phyloP scores from a whole-genome alignment of 1,140 invertebrate genomes.

The Lasaia peninsularis region DNA sequence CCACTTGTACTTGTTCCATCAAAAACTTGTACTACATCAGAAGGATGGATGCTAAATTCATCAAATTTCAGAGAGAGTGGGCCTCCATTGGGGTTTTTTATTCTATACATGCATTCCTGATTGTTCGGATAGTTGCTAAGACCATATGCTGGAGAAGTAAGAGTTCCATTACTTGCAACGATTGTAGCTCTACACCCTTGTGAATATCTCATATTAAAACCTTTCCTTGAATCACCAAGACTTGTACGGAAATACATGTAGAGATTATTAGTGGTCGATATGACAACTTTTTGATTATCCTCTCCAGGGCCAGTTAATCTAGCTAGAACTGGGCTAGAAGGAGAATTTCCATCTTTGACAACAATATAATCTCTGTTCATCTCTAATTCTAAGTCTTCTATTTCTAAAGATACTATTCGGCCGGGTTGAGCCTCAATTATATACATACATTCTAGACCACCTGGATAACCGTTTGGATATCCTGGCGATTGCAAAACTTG shows the following conservation, averaged over 20 bases:
- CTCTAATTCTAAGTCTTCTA: slow-evolving; percentile 94
- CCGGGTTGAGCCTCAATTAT: slow-evolving; percentile 92
- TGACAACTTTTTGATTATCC: slow-evolving; percentile 90
- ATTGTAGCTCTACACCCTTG: slow-evolving; percentile 92
- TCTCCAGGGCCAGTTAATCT: slow-evolving; percentile 87
- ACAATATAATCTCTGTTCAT: slow-evolving; percentile 91
- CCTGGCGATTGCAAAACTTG: slow-evolving; percentile 92
- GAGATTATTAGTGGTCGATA: slow-evolving; percentile 92
- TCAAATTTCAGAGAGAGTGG: slow-evolving; percentile 93
- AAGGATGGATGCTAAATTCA: slow-evolving; percentile 90
- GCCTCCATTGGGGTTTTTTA: slow-evolving; percentile 89
- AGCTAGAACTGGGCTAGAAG: slow-evolving; percentile 90
- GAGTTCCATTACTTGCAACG: slow-evolving; percentile 87
- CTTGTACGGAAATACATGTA: slow-evolving; percentile 96
- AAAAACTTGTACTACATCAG: slow-evolving; percentile 93
- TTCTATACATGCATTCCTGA: slow-evolving; percentile 92
- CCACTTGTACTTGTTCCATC: slow-evolving; percentile 92
- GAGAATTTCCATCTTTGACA: slow-evolving; percentile 91
- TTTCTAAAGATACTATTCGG: slow-evolving; percentile 91
- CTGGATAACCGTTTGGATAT: slow-evolving; percentile 94
- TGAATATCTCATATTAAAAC: slow-evolving; percentile 94
- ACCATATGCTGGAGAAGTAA: slow-evolving; percentile 92
- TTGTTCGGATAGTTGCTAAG: slow-evolving; percentile 92
- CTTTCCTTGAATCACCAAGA: slow-evolving; percentile 90
- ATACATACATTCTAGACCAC: slow-evolving; percentile 95